phyloP scores from a whole-genome alignment of 2,113 vertebrate genomes.

The Plotosus lineatus region DNA sequence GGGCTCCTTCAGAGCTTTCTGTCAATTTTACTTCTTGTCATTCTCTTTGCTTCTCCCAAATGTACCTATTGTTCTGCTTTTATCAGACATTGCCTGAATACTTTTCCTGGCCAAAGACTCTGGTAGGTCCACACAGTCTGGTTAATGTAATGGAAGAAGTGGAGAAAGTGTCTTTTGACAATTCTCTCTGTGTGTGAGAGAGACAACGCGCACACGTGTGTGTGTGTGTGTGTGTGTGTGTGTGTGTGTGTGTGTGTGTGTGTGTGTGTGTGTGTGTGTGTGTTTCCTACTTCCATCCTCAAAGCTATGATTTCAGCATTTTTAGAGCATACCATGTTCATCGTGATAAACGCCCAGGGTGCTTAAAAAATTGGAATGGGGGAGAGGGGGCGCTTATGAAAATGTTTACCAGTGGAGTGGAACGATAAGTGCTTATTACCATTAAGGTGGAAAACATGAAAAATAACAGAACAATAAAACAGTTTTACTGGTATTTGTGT shows the following conservation, averaged over 20 bases:
- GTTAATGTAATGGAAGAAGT: slow-evolving; percentile 44
- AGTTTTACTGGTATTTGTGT: too few relatives aligned
- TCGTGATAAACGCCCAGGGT: too few relatives aligned
- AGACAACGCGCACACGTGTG: too few relatives aligned
- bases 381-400: too few relatives aligned
- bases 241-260: slow-evolving; percentile 18
- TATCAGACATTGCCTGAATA: slow-evolving; percentile 28
- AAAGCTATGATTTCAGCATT: neutral
- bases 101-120: slow-evolving; percentile 38
- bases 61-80: neutral
- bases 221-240: slow-evolving; percentile 4
- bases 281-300: neutral
- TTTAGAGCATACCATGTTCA: neutral
- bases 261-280: slow-evolving; percentile 27
- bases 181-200: neutral
- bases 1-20: slow-evolving; percentile 20
- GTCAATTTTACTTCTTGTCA: slow-evolving; percentile 33
- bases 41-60: neutral
- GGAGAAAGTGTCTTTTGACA: slow-evolving; percentile 34
- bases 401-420: too few relatives aligned
- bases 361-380: too few relatives aligned
- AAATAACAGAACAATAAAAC: too few relatives aligned
- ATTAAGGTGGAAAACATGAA: too few relatives aligned
- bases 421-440: too few relatives aligned
- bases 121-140: slow-evolving; percentile 21